phyloP scores from a whole-genome alignment of 2,797 vertebrate species.

The Brachymystax lenok region DNA sequence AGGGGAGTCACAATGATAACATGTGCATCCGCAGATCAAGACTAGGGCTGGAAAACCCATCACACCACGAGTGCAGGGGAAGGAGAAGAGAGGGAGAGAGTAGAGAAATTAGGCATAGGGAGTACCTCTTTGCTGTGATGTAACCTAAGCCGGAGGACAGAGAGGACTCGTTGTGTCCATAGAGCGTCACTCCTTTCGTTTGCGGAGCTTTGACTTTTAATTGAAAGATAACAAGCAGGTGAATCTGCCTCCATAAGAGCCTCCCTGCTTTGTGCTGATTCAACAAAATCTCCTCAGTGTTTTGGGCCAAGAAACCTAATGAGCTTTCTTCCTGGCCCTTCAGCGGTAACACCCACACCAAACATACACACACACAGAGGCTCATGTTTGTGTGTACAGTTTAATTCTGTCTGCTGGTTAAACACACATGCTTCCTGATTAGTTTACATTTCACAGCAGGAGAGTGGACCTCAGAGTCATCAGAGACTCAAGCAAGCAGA shows the following conservation, averaged over 20 bases:
- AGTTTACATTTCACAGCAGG: neutral
- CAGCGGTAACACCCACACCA: slow-evolving; percentile 47
- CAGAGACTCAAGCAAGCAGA: neutral
- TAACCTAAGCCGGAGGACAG: slow-evolving; percentile 39
- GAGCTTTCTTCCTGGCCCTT: slow-evolving; percentile 41
- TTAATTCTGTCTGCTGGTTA: slow-evolving; percentile 19
- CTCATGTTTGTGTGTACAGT: slow-evolving; percentile 8
- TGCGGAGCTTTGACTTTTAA: slow-evolving; percentile 51
- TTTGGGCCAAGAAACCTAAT: slow-evolving; percentile 42
- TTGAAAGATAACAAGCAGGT: slow-evolving; percentile 62
- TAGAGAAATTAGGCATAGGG: neutral
- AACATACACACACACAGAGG: slow-evolving; percentile 34
- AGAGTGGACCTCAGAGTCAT: neutral
- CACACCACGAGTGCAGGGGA: slow-evolving; percentile 17
- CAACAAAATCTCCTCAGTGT: slow-evolving; percentile 23
- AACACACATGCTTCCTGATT: slow-evolving; percentile 17
- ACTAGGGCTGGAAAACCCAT: slow-evolving; percentile 36
- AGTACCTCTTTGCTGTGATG: slow-evolving; percentile 34
- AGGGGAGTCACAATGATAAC: slow-evolving; percentile 55
- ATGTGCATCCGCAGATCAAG: slow-evolving; percentile 37
- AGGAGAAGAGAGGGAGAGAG: neutral
- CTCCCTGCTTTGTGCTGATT: slow-evolving; percentile 58
- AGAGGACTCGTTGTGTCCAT: slow-evolving; percentile 15
- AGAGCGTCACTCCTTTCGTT: slow-evolving; percentile 19
- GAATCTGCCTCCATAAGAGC: slow-evolving; percentile 39